These are phyloP conservation scores for Diaperis boleti DNA, from an alignment of 2,888 invertebrate species.

Conservation along the genomic window DNA sequence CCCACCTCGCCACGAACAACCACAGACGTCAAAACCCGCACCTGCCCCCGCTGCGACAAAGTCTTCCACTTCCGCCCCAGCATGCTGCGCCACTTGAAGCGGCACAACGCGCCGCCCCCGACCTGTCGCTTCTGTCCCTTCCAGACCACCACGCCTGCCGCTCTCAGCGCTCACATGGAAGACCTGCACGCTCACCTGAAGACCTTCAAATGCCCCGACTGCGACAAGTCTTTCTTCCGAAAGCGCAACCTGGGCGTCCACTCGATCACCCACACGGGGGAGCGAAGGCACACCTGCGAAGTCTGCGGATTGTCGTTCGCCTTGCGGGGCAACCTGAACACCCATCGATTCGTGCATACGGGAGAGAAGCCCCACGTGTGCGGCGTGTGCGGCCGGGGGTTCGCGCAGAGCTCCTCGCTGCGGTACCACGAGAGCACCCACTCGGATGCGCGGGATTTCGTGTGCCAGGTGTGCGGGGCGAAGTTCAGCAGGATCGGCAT, in stretches of 20 bases:
- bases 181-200: slow-evolving; percentile 49
- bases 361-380: slow-evolving; percentile 52
- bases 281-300: slow-evolving; percentile 52
- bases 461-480: slow-evolving; percentile 51
- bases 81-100: slow-evolving; percentile 46
- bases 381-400: slow-evolving; percentile 48
- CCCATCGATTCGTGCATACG: slow-evolving; percentile 52
- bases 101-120: slow-evolving; percentile 41
- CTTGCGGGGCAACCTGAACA: slow-evolving; percentile 46
- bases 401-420: slow-evolving; percentile 51
- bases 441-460: slow-evolving; percentile 44
- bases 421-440: slow-evolving; percentile 52
- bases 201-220: slow-evolving; percentile 46
- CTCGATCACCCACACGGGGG: slow-evolving; percentile 49
- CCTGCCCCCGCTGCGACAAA: slow-evolving; percentile 50
- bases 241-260: slow-evolving; percentile 49
- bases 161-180: slow-evolving; percentile 49
- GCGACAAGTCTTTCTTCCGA: slow-evolving; percentile 51
- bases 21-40: slow-evolving; percentile 12
- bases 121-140: slow-evolving; percentile 46
- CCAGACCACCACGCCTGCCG: slow-evolving; percentile 38
- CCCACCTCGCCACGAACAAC: not conserved
- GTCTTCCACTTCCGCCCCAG: slow-evolving; percentile 47
- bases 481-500: slow-evolving; percentile 48
- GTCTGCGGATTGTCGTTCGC: slow-evolving; percentile 52